Evolutionary conservation across 2,113 vertebrate genomes (phyloP), one percentile per base, ranked within the genome.

Genomic region (Dissostichus mawsoni): DNA sequence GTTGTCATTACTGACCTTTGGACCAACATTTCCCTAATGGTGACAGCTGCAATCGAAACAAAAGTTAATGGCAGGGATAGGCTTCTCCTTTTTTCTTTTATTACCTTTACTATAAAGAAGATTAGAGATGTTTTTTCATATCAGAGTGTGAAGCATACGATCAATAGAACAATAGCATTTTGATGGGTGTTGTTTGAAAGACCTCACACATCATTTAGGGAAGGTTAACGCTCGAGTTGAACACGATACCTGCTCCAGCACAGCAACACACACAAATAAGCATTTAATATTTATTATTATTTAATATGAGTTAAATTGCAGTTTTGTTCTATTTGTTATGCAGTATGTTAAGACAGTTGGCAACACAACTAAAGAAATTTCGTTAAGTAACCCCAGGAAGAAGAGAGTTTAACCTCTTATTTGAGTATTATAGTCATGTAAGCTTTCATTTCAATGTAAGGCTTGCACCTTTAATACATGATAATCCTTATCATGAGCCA

Each of bases 1-100:
- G 82, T 23, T 50, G 17, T 75, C 13, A 25, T n/a, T 11, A 6
- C 12, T 76, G 84, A 92, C 79, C 94, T 94, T 94, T 94, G 90
- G 85, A 94, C 92, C 33, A 1, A 12, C 23, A 57, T 55, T 64
- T 76, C 13, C 8, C 41, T 63, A 55, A 66, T 53, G 62, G 69
- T 76, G 17, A 55, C 69, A 64, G n/a, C 55, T 20, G 65, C 51
- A 73, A 76, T 81, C 1, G 69, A 88, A 87, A 88, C 81, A n/a
- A 71, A 86, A 67, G 61, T 47, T 80, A 45, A 74, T 14, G 1
- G 11, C 45, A 58, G 50, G 8, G 5, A 53, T 3, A 10, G 18
- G 17, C 3, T 13, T 59, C 23, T 50, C 52, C 36, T 25, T 62
- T 50, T 57, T 77, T 72, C 55, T 36, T 41, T 41, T 75, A 47